A percentile compares a stretch with the other conserved stretches of the same genome.
phyloP scores from a whole-genome alignment of 2,888 invertebrate genomes.

The Alloplasta piceator region DNA sequence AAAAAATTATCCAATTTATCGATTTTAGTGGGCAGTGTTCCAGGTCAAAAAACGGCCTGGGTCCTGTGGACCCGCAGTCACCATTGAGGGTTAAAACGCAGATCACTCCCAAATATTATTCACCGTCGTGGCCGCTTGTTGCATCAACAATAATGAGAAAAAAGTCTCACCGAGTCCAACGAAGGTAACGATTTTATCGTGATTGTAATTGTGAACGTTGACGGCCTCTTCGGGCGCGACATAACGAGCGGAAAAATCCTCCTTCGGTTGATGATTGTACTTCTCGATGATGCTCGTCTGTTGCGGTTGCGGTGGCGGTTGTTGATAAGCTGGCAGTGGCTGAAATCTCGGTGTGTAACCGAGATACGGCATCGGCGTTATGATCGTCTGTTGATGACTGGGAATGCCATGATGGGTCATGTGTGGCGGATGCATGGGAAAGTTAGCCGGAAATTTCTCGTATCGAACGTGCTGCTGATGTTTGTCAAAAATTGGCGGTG shows the following conservation, averaged over 20 bases:
- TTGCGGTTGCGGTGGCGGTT: conserved; percentile 67
- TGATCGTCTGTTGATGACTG: conserved; percentile 73
- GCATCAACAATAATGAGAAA: too few species aligned
- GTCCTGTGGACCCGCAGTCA: too few species aligned
- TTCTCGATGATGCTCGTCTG: conserved; percentile 76
- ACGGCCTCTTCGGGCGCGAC: conserved; percentile 82
- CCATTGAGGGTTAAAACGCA: too few species aligned
- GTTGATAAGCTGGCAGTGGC: conserved; percentile 63
- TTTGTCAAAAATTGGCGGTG: conserved; percentile 75
- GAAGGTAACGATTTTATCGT: conserved; percentile 87
- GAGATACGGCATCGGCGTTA: conserved; percentile 76
- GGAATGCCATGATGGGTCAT: conserved; percentile 69
- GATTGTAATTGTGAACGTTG: conserved; percentile 84
- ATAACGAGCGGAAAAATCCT: conserved; percentile 83
- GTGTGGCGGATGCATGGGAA: conserved; percentile 72
- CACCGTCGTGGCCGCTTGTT: too few species aligned
- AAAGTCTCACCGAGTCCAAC: conserved; percentile 85
- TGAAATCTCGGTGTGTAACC: conserved; percentile 76
- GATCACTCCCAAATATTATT: too few species aligned
- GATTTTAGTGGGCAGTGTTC: too few species aligned
- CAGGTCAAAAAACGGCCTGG: too few species aligned
- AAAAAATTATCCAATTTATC: too few species aligned
- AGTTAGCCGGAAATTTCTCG: conserved; percentile 73
- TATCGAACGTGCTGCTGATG: conserved; percentile 68
- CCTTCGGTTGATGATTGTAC: conserved; percentile 79